A percentile compares a stretch with the other conserved stretches of the same genome.
Conservation (phyloP, 30 jellyfish, hydroid and myxozoan genomes). For the Chrysaora quinquecirrha region DNA sequence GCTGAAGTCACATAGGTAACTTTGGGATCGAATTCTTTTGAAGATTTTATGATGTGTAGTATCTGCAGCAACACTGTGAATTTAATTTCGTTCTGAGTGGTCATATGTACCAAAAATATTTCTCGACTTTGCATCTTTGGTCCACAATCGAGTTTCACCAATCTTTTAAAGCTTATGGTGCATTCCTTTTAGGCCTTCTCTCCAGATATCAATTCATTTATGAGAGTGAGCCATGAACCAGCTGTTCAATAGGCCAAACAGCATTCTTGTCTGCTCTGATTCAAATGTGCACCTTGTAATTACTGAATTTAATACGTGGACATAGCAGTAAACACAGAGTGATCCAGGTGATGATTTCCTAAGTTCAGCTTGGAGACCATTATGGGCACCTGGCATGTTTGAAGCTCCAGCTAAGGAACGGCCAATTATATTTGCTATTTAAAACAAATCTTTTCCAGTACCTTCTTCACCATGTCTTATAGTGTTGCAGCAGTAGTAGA, state of each 20-base stretch:
- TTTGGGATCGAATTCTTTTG: slow-evolving; percentile 16
- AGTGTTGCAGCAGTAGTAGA: not conserved
- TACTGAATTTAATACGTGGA: not conserved
- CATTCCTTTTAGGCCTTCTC: not conserved
- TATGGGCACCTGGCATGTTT: not conserved
- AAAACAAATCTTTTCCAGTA: not conserved
- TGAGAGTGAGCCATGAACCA: not conserved
- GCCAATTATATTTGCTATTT: not conserved
- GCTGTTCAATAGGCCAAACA: not conserved
- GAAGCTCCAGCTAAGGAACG: not conserved
- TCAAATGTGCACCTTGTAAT: not conserved
- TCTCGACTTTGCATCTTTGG: not conserved
- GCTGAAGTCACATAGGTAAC: slow-evolving; percentile 2
- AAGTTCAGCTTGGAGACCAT: not conserved
- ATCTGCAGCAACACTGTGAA: not conserved
- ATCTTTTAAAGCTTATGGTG: not conserved
- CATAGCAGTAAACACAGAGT: too few relatives aligned
- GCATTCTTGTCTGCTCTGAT: not conserved
- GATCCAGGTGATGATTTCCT: not conserved
- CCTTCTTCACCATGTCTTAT: not conserved
- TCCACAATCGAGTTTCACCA: slow-evolving; percentile 4
- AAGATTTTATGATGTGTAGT: not conserved
- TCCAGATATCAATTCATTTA: slow-evolving; percentile 10
- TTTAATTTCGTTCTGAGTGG: not conserved
- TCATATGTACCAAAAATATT: not conserved